Percentiles rank a stretch among this genome's conserved stretches.
phyloP scores from a whole-genome alignment of 2,888 invertebrate genomes.

The Resseliella maxima region DNA sequence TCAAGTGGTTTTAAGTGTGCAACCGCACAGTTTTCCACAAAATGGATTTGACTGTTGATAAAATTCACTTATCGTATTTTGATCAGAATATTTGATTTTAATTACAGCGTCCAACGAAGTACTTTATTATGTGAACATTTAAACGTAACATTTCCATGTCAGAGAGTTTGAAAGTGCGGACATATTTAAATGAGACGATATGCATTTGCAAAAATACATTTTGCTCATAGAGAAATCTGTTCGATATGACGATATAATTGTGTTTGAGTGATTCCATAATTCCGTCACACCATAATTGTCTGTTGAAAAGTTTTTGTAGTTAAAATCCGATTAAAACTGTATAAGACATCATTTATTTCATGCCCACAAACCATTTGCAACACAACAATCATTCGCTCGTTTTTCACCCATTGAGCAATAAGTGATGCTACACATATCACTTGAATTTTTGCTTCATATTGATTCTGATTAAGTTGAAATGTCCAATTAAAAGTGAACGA shows the following conservation, averaged over 20 bases:
- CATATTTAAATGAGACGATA: too few species aligned
- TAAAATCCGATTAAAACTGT: not conserved
- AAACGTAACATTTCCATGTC: not conserved
- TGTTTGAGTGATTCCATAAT: too few species aligned
- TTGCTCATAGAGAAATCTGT: too few species aligned
- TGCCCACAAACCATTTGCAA: not conserved
- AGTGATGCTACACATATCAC: slow-evolving; percentile 32
- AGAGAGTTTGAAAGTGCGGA: not conserved
- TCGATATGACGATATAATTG: too few species aligned
- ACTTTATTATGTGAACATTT: not conserved
- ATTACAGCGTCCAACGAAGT: not conserved
- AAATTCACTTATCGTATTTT: not conserved
- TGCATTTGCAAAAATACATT: too few species aligned
- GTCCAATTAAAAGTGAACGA: slow-evolving; percentile 46
- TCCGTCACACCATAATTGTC: not conserved
- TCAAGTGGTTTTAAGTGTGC: not conserved
- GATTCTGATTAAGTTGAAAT: slow-evolving; percentile 36
- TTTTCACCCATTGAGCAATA: slow-evolving; percentile 35
- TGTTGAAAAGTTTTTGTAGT: not conserved
- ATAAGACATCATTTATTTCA: not conserved
- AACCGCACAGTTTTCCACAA: not conserved
- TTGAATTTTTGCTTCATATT: not conserved
- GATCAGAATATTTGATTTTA: slow-evolving; percentile 36
- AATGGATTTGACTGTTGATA: not conserved
- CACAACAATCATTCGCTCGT: not conserved